Base-by-base conservation (phyloP, 2,113 vertebrate genomes). In the Coreoperca whiteheadi region DNA sequence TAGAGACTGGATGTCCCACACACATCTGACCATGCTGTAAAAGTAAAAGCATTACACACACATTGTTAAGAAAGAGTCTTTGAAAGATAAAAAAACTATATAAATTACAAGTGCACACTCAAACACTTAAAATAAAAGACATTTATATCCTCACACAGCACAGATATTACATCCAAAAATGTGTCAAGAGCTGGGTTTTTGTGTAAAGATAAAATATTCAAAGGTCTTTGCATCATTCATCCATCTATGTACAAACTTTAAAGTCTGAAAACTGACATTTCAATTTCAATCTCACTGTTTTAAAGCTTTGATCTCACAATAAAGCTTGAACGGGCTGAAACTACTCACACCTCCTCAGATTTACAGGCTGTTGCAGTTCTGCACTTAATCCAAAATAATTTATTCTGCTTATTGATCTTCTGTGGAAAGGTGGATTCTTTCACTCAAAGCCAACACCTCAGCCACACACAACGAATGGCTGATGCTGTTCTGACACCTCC, bases 341-440 rank as follows among this genome's bases (percentile, higher is more conserved):
- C 50, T 68, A 20, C 48, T 75, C 77, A 69, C 41, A 65, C 21
- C 50, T 66, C 63, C 54, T 77, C 37, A 54, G 72, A 74, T 65
- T 39, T 37, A 51, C 60, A 69, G 3, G 54, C 74, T 71, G n/a
- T 79, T 43, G 74, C 74, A 70, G 61, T 76, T 57, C 53, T 23
- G 68, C 74, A 83, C 54, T 48, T 68, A n/a, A 84, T 80, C 63
- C 60, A 66, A 89, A 88, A 84, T 86, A 79, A 81, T 87, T 28
- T 81, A 88, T 86, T 83, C 83, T 65, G 39, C 12, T 74, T 83
- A 89, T 80, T 81, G 84, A 90, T 90, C 71, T 53, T 3, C 50
- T 50, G 57, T 59, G 68, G 28, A 73, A 75, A 87, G 63, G 59
- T 69, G 63, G 85, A 79, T 65, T 80, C 78, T 56, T 81, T 77